Evolutionary conservation across 2,113 vertebrate genomes (phyloP).

Genomic region (Tor tambroides): DNA sequence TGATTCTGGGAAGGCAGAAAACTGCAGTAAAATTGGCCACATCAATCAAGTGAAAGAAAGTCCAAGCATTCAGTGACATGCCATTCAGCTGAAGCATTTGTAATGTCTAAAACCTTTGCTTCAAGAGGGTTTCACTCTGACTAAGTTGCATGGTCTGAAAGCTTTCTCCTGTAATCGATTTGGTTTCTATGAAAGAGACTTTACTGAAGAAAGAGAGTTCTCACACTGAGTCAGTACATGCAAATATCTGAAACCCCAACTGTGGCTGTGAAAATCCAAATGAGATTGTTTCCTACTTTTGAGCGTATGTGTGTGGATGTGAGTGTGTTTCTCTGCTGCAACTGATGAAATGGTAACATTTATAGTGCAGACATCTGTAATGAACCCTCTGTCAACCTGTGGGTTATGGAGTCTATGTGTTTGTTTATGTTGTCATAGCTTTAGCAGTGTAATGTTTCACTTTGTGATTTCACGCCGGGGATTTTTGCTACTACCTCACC

Average conservation of each 20-base stretch:
- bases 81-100: slow-evolving; percentile 30
- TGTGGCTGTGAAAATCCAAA: slow-evolving; percentile 41
- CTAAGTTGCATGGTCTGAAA: background rate
- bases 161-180: background rate
- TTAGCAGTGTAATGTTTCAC: slow-evolving; percentile 45
- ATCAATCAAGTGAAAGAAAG: slow-evolving; percentile 47
- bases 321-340: slow-evolving; percentile 19
- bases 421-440: slow-evolving; percentile 39
- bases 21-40: slow-evolving; percentile 43
- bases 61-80: slow-evolving; percentile 27
- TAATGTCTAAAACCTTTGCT: background rate
- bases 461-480: slow-evolving; percentile 58
- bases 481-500: slow-evolving; percentile 88
- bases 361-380: background rate
- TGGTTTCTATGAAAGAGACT: slow-evolving; percentile 17
- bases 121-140: background rate
- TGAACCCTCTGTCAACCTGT: slow-evolving; percentile 15
- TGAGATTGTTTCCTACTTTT: slow-evolving; percentile 8
- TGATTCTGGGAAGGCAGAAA: slow-evolving; percentile 43
- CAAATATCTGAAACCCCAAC: slow-evolving; percentile 45
- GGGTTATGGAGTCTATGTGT: slow-evolving; percentile 9
- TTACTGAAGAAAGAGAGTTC: slow-evolving; percentile 1
- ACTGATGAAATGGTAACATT: slow-evolving; percentile 37
- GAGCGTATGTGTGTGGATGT: background rate
- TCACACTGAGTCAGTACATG: slow-evolving; percentile 33